phyloP scores from a whole-genome alignment of 1,140 invertebrate genomes.

The Zaprionus kolodkinae region DNA sequence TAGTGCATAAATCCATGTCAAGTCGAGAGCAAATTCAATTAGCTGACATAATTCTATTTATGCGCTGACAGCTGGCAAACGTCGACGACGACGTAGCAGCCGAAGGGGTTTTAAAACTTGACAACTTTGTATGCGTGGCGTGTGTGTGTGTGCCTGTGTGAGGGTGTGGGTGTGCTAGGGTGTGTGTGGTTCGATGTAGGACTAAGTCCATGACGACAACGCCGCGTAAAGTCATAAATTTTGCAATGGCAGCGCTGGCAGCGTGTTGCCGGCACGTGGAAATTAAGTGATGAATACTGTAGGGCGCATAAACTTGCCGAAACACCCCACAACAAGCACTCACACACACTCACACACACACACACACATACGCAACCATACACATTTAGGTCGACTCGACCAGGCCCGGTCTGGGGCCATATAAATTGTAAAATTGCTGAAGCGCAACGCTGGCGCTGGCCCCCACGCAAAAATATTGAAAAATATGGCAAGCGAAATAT shows the following conservation, averaged over 20 bases:
- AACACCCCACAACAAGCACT: slow-evolving; percentile 27
- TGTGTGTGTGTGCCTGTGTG: neutral
- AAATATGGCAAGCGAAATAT: slow-evolving; percentile 66
- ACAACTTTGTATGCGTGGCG: slow-evolving; percentile 29
- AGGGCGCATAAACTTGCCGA: slow-evolving; percentile 66
- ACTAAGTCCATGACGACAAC: slow-evolving; percentile 47
- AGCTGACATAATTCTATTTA: slow-evolving; percentile 80
- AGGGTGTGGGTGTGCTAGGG: neutral
- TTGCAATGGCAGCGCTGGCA: slow-evolving; percentile 69
- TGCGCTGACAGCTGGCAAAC: slow-evolving; percentile 77
- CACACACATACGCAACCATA: slow-evolving; percentile 4
- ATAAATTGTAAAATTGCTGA: slow-evolving; percentile 76
- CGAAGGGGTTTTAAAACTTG: slow-evolving; percentile 58
- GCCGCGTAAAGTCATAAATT: slow-evolving; percentile 70
- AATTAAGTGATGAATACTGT: slow-evolving; percentile 80
- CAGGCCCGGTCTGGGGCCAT: slow-evolving; percentile 62
- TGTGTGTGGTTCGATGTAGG: slow-evolving; percentile 20
- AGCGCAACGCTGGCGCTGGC: slow-evolving; percentile 51
- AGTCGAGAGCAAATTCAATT: slow-evolving; percentile 76
- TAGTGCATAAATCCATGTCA: slow-evolving; percentile 79
- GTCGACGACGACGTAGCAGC: slow-evolving; percentile 32
- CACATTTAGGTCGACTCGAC: slow-evolving; percentile 65
- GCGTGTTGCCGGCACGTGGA: slow-evolving; percentile 66
- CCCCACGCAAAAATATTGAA: slow-evolving; percentile 60
- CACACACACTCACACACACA: slow-evolving; percentile 14